Percentiles rank a stretch among this genome's conserved stretches.
These are phyloP conservation scores for Uropsilus gracilis DNA, from an alignment of 2,113 vertebrate genomes.

Conservation along the genomic window DNA sequence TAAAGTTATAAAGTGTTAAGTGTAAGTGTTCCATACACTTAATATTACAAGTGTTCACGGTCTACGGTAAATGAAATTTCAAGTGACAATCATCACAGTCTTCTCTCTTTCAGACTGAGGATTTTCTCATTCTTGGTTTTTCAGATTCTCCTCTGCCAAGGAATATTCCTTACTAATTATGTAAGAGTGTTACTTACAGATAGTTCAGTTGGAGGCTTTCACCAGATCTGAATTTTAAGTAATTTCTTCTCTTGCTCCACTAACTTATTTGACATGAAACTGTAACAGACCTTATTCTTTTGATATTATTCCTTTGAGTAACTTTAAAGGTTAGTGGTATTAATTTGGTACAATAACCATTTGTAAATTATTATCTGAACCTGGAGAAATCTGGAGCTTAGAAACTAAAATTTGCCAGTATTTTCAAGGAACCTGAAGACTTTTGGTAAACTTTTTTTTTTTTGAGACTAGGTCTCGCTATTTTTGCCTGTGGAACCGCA, in stretches of 20 bases:
- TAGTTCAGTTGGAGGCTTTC: not conserved
- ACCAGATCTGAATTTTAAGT: not conserved
- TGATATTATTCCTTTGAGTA: not conserved
- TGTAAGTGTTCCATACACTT: too few relatives aligned
- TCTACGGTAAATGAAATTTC: constrained; percentile 25
- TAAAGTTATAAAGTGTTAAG: too few relatives aligned
- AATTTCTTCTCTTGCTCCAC: constrained; percentile 6
- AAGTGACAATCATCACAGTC: not conserved
- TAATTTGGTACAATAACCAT: constrained; percentile 14
- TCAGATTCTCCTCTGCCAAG: constrained; percentile 34
- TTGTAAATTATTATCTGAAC: not conserved
- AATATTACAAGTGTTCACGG: too few relatives aligned
- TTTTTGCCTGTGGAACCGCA: too few relatives aligned
- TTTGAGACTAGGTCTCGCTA: too few relatives aligned
- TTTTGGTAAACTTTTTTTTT: constrained; percentile 11
- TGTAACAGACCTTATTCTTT: constrained; percentile 12
- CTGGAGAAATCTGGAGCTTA: constrained; percentile 18
- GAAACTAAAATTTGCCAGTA: constrained; percentile 17
- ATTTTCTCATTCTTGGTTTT: constrained; percentile 38
- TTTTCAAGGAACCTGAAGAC: not conserved
- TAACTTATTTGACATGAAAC: not conserved
- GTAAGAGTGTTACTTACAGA: constrained; percentile 11
- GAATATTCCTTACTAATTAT: constrained; percentile 27
- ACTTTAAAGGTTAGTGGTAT: constrained; percentile 38
- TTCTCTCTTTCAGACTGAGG: not conserved